Base-by-base conservation (phyloP, 2,113 vertebrate genomes). In the Rousettus leschenaultii region DNA sequence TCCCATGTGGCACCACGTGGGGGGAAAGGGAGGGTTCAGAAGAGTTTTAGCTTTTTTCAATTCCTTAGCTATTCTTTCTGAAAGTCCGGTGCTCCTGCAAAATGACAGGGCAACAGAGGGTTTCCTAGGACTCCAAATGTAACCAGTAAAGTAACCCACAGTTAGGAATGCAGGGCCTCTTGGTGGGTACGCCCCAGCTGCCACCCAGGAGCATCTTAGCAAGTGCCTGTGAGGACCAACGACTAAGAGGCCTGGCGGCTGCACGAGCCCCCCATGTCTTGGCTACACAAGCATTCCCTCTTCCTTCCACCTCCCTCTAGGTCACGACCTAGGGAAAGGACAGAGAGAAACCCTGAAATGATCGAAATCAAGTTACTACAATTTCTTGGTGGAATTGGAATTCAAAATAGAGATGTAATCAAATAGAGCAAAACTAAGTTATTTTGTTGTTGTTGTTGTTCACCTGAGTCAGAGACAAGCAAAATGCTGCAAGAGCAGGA, bases 341-440 rank as follows among this genome's bases (percentile, higher is more conserved):
- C n/a, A n/a, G n/a, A n/a, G n/a, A n/a, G n/a, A n/a, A n/a, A n/a
- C n/a, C n/a, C n/a, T n/a, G n/a, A n/a, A n/a, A n/a, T n/a, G n/a
- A n/a, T n/a, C n/a, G n/a, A n/a, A n/a, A n/a, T n/a, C n/a, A n/a
- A n/a, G n/a, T n/a, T n/a, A n/a, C n/a, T n/a, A n/a, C n/a, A n/a
- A n/a, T n/a, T n/a, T n/a, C n/a, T n/a, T n/a, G n/a, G n/a, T n/a
- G n/a, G n/a, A n/a, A n/a, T n/a, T n/a, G n/a, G n/a, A n/a, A n/a
- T n/a, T n/a, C n/a, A n/a, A n/a, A n/a, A n/a, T n/a, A n/a, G n/a
- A n/a, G n/a, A n/a, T n/a, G n/a, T n/a, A n/a, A n/a, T 24, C n/a
- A n/a, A n/a, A n/a, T n/a, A n/a, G n/a, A n/a, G 22, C 35, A 93
- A 95, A 91, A 88, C 96, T 35, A 95, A 77, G 28, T 77, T 61